These are phyloP conservation scores for Agriotes lineatus DNA, from an alignment of 2,888 invertebrate genomes.

Conservation along the genomic window DNA sequence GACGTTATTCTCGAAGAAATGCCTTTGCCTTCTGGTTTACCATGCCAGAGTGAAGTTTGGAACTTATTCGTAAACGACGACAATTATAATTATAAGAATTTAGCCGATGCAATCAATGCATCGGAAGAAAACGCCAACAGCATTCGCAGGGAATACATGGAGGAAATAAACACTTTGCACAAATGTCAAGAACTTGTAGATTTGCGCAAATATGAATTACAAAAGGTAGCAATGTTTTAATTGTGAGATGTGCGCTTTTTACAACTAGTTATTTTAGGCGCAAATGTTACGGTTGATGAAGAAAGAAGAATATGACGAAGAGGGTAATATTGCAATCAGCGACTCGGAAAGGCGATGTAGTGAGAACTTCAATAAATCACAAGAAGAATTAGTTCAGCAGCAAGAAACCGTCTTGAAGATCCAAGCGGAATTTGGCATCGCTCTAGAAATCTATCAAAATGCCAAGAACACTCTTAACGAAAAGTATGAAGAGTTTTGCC, in stretches of 20 bases:
- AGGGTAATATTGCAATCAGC: conserved; percentile 21
- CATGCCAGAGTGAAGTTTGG: conserved; percentile 52
- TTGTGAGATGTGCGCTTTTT: not conserved
- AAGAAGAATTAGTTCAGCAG: conserved; percentile 50
- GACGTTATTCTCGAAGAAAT: conserved; percentile 32
- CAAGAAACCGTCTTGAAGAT: conserved; percentile 57
- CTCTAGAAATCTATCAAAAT: conserved; percentile 53
- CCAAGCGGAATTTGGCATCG: conserved; percentile 57
- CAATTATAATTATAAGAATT: conserved; percentile 42
- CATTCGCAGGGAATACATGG: conserved; percentile 47
- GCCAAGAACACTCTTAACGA: conserved; percentile 54
- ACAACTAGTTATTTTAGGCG: conserved; percentile 21
- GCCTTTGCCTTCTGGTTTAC: conserved; percentile 43
- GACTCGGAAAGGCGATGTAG: conserved; percentile 43
- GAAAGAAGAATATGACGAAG: conserved; percentile 38
- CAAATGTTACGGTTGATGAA: conserved; percentile 41
- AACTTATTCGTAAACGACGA: conserved; percentile 44
- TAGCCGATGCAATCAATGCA: conserved; percentile 42
- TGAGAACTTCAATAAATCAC: conserved; percentile 47
- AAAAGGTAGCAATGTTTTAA: conserved; percentile 39
- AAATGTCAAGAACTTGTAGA: conserved; percentile 42
- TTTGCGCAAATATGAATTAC: conserved; percentile 48
- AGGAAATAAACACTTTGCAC: conserved; percentile 48
- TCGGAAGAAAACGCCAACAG: conserved; percentile 46
- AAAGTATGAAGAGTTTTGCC: conserved; percentile 58